Conservation (phyloP, 1,140 invertebrate genomes). For the Teleopsis dalmanni region DNA sequence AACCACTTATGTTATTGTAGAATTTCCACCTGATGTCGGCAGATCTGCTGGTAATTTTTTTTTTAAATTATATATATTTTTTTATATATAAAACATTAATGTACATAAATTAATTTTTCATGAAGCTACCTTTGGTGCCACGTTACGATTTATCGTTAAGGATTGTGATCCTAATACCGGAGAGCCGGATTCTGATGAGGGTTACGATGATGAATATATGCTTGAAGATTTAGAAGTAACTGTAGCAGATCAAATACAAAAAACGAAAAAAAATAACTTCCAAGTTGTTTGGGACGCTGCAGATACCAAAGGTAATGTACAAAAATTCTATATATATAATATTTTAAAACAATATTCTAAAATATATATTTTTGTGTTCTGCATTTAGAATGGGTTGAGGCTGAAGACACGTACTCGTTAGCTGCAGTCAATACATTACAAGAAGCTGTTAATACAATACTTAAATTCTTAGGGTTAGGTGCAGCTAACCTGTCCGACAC, state of each 20-base stretch:
- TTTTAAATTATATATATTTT: not conserved
- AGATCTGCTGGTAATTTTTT: conserved; percentile 55
- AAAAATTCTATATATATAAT: not conserved
- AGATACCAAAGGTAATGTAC: conserved; percentile 37
- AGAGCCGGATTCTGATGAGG: conserved; percentile 86
- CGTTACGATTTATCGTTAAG: conserved; percentile 86
- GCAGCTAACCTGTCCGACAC: conserved; percentile 79
- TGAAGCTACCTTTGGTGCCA: conserved; percentile 73
- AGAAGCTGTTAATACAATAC: conserved; percentile 81
- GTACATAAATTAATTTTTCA: not conserved
- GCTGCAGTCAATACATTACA: conserved; percentile 70
- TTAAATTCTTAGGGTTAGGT: conserved; percentile 81
- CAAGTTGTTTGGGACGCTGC: conserved; percentile 64
- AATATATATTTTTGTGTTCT: conserved; percentile 1
- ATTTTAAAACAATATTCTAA: not conserved
- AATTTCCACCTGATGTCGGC: conserved; percentile 69
- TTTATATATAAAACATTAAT: conserved; percentile 3
- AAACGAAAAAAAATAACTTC: conserved; percentile 72
- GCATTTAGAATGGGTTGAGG: conserved; percentile 55
- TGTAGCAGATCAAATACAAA: conserved; percentile 86
- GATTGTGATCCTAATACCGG: conserved; percentile 96
- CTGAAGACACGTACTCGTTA: conserved; percentile 87
- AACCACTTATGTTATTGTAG: conserved; percentile 78
- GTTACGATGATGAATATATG: conserved; percentile 59
- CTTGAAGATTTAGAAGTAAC: conserved; percentile 90